Conservation (phyloP, 2,113 vertebrate species). For the Dinomys branickii region DNA sequence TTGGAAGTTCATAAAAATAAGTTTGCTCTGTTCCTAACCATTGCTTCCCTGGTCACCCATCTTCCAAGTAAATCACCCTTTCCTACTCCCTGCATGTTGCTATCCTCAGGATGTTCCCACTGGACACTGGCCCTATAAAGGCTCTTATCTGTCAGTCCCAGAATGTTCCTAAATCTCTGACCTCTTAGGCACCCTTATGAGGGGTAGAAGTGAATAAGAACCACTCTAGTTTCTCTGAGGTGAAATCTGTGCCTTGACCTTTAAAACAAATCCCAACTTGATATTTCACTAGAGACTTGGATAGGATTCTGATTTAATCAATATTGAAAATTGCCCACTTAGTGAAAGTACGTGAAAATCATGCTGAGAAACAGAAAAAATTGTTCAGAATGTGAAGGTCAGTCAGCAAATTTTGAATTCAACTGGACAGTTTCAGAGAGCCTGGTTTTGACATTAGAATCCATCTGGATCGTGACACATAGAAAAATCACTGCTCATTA, state of each 20-base stretch:
- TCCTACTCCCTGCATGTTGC: background rate
- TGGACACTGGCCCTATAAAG: background rate
- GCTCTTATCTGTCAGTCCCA: background rate
- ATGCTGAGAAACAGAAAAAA: constrained; percentile 62
- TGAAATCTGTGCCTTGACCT: background rate
- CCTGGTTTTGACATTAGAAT: constrained; percentile 49
- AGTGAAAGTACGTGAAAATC: constrained; percentile 53
- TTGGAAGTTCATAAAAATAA: background rate
- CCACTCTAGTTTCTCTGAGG: background rate
- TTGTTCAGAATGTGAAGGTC: constrained; percentile 33
- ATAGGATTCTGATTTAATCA: constrained; percentile 49
- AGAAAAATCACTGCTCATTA: constrained; percentile 35
- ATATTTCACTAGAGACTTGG: constrained; percentile 16
- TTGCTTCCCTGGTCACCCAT: background rate
- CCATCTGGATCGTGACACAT: background rate
- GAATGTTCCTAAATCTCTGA: background rate
- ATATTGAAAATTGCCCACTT: constrained; percentile 43
- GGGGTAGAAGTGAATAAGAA: background rate
- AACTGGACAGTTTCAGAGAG: background rate
- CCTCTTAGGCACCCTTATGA: background rate
- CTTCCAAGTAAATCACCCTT: background rate
- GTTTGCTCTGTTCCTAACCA: background rate
- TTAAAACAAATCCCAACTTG: constrained; percentile 30
- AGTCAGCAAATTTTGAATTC: constrained; percentile 57
- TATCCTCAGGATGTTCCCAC: background rate